Base-by-base conservation (phyloP, 1,140 invertebrate species). In the Conus ventricosus region DNA sequence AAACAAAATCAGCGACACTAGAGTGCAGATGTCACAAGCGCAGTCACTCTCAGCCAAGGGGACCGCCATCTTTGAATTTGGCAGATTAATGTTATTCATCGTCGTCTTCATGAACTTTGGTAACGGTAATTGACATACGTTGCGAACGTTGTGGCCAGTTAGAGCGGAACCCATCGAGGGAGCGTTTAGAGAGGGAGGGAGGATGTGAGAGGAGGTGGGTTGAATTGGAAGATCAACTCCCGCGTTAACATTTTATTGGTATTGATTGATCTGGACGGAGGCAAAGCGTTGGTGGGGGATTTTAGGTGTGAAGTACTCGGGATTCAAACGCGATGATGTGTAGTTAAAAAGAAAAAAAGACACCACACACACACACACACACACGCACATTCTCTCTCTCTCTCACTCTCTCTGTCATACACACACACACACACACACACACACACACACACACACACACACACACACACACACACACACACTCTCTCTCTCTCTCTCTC, bases 211-310 rank as follows among this genome's bases (percentile, higher is more conserved):
- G 67, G 23, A 71, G 67, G 7, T 71, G 67, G 67, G 67, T 13
- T 20, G 67, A 71, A 71, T 71, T 13, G 67, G 15, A 23, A n/a
- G 67, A 71, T 71, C 67, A 71, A 71, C 67, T 71, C 67, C 67
- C 17, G 67, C 67, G 67, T 71, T 71, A 71, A 71, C 67, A 13
- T 78, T 78, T 78, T 27, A 78, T 78, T 78, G 76, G 76, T 78
- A 51, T 78, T 78, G 76, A 78, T 78, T 78, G 71, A 75, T 75
- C 17, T 8, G 71, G 71, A n/a, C 20, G 71, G 17, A 75, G 71
- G 71, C 17, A 75, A 17, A n/a, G 71, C n/a, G 71, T 75, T 25
- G 71, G 71, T n/a, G 71, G 8, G 8, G 8, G 17, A n/a, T 39
- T 23, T 75, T 17, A 23, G 20, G 71, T 75, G 71, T 75, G n/a